These are phyloP conservation scores for Perizoma affinitatum DNA, from an alignment of 2,888 invertebrate genomes.

Conservation along the genomic window DNA sequence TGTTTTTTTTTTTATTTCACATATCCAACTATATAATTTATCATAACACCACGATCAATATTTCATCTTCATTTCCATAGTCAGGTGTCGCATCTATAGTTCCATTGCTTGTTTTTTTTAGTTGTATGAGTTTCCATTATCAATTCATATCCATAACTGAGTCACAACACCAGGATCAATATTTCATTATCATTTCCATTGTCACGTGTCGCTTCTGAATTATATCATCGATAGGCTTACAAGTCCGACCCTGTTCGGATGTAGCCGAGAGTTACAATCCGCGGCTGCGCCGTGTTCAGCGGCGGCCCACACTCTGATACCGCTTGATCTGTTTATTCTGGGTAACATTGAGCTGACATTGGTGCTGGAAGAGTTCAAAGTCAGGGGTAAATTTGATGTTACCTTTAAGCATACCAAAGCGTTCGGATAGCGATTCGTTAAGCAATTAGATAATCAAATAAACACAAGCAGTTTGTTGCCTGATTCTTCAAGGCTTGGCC, in stretches of 20 bases:
- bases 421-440: too few species aligned
- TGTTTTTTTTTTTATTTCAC: too few species aligned
- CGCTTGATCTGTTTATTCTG: conserved; percentile 77
- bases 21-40: too few species aligned
- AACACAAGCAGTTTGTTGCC: too few species aligned
- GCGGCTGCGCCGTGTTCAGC: conserved; percentile 69
- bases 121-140: neutral
- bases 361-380: conserved; percentile 35
- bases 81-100: too few species aligned
- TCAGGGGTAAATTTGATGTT: conserved; percentile 12
- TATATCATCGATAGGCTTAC: conserved; percentile 27
- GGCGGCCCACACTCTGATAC: conserved; percentile 78
- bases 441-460: too few species aligned
- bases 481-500: too few species aligned
- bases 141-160: conserved; percentile 13
- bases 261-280: conserved; percentile 72
- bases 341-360: conserved; percentile 45
- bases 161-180: conserved; percentile 15
- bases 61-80: too few species aligned
- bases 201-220: conserved; percentile 31
- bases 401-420: too few species aligned
- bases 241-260: conserved; percentile 55
- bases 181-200: conserved; percentile 24
- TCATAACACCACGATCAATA: too few species aligned
- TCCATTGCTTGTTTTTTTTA: too few species aligned